A percentile compares a stretch with the other conserved stretches of the same genome.
Evolutionary conservation across 2,888 invertebrate genomes (phyloP).

Genomic region (Diogma glabrata): DNA sequence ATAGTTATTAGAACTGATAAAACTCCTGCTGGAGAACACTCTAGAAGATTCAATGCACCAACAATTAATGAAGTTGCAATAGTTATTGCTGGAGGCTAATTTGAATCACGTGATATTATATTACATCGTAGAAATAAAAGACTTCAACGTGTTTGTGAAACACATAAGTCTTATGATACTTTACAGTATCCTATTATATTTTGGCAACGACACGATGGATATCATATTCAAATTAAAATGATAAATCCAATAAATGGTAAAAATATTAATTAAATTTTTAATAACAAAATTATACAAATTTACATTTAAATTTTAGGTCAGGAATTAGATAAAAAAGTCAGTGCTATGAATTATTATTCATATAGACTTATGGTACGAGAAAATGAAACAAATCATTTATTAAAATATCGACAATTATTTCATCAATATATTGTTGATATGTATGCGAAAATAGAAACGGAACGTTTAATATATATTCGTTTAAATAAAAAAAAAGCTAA

Average conservation of each 20-base stretch:
- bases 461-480: no score
- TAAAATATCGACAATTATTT: background rate
- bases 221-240: background rate
- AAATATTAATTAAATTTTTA: background rate
- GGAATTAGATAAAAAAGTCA: no score
- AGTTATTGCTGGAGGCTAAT: background rate
- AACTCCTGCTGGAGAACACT: background rate
- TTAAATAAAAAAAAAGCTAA: no score
- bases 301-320: no score
- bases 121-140: background rate
- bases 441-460: background rate
- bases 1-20: constrained; percentile 23
- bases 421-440: background rate
- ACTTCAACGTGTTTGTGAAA: background rate
- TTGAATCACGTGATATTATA: background rate
- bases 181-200: background rate
- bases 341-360: no score
- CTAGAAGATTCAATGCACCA: background rate
- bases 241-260: background rate
- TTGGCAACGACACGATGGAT: background rate
- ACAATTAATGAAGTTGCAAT: background rate
- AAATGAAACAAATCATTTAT: no score
- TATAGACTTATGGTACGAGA: no score
- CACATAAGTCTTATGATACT: background rate
- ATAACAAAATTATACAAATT: no score